Percentiles rank a stretch among this genome's conserved stretches.
phyloP scores from a whole-genome alignment of 2,888 invertebrate genomes.

The Chrysolina americana region DNA sequence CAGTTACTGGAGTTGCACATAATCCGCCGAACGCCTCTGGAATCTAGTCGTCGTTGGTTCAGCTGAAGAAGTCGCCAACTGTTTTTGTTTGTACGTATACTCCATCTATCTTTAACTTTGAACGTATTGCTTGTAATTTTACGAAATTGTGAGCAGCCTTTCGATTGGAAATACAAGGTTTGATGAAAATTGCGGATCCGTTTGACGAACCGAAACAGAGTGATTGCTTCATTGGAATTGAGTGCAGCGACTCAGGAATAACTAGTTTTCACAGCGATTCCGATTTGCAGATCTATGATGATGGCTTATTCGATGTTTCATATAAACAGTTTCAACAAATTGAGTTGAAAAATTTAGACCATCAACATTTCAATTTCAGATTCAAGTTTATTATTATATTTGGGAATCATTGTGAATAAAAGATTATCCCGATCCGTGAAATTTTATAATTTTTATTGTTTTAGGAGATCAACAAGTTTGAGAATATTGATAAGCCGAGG shows the following conservation, averaged over 20 bases:
- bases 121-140: conserved; percentile 20
- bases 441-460: no score
- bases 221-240: neutral
- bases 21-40: conserved; percentile 3
- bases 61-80: conserved; percentile 55
- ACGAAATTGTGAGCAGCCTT: conserved; percentile 15
- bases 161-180: conserved; percentile 25
- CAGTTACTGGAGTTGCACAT: no score
- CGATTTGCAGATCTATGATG: no score
- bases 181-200: conserved; percentile 19
- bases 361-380: no score
- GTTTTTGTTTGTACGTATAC: conserved; percentile 52
- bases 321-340: no score
- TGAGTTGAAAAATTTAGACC: no score
- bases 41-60: conserved; percentile 51
- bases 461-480: no score
- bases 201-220: conserved; percentile 1
- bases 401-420: no score
- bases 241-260: neutral
- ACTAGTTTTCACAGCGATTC: neutral
- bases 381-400: no score
- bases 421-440: no score
- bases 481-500: no score
- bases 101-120: conserved; percentile 25
- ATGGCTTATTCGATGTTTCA: no score